Evolutionary conservation across 2,113 vertebrate species (phyloP).

Genomic region (Motacilla alba): DNA sequence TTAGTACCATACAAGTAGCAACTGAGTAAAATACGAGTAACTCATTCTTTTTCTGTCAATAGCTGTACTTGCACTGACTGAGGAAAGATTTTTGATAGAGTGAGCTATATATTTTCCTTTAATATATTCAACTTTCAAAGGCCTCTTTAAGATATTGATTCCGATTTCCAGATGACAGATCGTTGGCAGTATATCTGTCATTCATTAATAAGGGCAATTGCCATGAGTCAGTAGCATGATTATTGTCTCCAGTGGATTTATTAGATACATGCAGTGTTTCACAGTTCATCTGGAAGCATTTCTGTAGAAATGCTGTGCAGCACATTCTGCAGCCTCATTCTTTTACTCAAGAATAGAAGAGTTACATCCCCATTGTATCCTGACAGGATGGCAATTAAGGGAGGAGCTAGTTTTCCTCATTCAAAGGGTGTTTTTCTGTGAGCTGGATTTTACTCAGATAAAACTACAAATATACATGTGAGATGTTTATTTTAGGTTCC

Average conservation of each 20-base stretch:
- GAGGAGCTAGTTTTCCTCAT: not conserved
- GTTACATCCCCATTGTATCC: not conserved
- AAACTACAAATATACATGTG: not conserved
- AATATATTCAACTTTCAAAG: not conserved
- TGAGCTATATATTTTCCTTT: not conserved
- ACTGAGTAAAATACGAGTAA: not conserved
- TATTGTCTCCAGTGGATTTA: conserved; percentile 3
- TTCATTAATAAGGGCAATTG: not conserved
- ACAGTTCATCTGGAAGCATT: not conserved
- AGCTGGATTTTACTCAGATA: not conserved
- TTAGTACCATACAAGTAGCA: not conserved
- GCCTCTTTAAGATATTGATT: conserved; percentile 8
- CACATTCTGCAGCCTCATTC: not conserved
- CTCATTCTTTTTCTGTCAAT: not conserved
- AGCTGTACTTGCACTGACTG: not conserved
- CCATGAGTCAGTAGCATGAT: not conserved
- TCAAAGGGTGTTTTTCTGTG: not conserved
- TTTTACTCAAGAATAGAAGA: not conserved
- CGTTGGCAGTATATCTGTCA: not conserved
- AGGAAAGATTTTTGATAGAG: not conserved
- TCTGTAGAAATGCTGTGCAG: not conserved
- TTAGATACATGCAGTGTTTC: not conserved
- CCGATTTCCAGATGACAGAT: not conserved
- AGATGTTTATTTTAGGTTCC: not conserved
- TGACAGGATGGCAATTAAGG: not conserved